Evolutionary conservation across 2,113 vertebrate genomes (phyloP), one percentile per base, ranked within the genome.

Genomic region (Hyperopisus bebe): DNA sequence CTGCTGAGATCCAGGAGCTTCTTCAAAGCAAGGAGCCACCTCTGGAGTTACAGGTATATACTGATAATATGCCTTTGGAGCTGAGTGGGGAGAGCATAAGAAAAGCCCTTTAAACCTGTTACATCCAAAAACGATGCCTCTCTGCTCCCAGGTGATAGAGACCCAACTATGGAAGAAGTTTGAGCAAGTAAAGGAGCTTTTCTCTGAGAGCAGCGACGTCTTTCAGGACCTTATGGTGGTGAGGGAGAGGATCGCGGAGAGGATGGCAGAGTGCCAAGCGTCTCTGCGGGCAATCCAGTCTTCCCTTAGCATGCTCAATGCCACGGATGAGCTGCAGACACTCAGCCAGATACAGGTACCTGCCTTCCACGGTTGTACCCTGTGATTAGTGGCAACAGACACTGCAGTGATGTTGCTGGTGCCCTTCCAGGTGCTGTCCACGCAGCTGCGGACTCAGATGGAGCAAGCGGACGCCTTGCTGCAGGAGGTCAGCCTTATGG

Each of bases 1-100:
- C 96, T 50, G 90, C 90, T 15, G 97, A 98, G 92, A 98, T 99
- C 93, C 96, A 99, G 89, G 92, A 96, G 91, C 96, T 99, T 91
- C 95, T 99, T 90, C 96, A 97, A 89, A 96, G 95, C 93, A 95
- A 93, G 91, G 98, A 99, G 89, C 91, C 97, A 82, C 97, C 97
- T 0, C 92, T 98, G 89, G 98, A 99, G 91, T 94, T 99, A 0
- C 98, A 99, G 97, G 98, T 99, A 92, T 89, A 35, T 21, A 86
- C 46, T 5, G 17, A 17, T 7, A 42, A 4, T 70, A 19, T 62
- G 5, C 27, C 19, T 21, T 58, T 80, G 11, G 8, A 5, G 88
- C 24, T n/a, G 19, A 42, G 21, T 53, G 74, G 24, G 31, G 19
- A 19, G 21, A 66, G 31, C 8, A 35, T 8, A 31, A 47, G 48